Evolutionary conservation across 2,113 vertebrate genomes (phyloP).

Genomic region (Eudyptes chrysolophus): DNA sequence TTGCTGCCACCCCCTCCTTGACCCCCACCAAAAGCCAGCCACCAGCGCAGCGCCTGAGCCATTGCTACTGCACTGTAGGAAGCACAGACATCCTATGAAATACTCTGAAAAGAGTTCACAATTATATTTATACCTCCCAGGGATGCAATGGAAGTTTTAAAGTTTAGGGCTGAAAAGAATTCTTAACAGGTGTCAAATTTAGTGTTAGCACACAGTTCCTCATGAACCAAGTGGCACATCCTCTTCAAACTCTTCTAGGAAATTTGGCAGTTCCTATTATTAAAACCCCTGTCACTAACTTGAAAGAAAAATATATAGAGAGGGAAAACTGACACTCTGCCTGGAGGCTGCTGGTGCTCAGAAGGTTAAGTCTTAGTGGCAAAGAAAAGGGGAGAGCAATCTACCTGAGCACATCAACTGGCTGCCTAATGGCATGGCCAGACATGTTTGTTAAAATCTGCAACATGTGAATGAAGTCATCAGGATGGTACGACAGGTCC

Average conservation of each 20-base stretch:
- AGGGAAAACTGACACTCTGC: background rate
- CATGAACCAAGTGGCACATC: background rate
- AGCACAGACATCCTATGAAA: background rate
- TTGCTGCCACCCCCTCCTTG: background rate
- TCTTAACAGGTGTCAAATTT: conserved; percentile 9
- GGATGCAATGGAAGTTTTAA: background rate
- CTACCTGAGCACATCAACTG: background rate
- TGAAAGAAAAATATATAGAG: background rate
- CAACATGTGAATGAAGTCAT: background rate
- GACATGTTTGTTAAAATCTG: background rate
- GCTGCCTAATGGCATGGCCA: background rate
- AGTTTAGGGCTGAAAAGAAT: background rate
- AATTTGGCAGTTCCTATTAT: conserved; percentile 11
- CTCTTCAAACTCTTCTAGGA: conserved; percentile 9
- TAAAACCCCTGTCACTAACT: background rate
- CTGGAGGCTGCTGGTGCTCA: background rate
- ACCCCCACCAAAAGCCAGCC: background rate
- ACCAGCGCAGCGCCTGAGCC: background rate
- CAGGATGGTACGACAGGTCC: background rate
- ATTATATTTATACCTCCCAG: conserved; percentile 18
- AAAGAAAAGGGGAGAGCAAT: conserved; percentile 1
- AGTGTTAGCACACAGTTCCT: background rate
- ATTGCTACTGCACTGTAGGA: background rate
- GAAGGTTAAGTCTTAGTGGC: background rate
- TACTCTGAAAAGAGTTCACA: background rate